phyloP scores from a whole-genome alignment of 1,140 invertebrate species.

The Pseudomyrmex dendroicus region DNA sequence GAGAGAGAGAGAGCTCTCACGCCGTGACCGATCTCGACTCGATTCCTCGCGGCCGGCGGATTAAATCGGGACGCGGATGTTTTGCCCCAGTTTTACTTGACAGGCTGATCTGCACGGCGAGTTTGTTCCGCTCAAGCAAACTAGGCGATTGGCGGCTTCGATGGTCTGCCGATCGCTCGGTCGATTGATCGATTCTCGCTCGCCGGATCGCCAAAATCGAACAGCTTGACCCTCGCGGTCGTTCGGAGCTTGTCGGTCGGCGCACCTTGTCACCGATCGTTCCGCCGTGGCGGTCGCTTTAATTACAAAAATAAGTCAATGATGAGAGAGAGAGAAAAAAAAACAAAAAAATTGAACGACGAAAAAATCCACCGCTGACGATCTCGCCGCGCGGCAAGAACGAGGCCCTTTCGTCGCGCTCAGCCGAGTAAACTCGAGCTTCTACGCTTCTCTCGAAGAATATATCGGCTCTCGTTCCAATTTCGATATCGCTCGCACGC shows the following conservation, averaged over 20 bases:
- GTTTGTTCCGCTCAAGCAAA: constrained; percentile 77
- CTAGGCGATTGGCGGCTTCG: constrained; percentile 72
- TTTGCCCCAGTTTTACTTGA: constrained; percentile 80
- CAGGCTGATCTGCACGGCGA: constrained; percentile 74
- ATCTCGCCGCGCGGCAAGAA: constrained; percentile 35
- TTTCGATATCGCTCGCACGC: constrained; percentile 39
- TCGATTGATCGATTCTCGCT: constrained; percentile 62
- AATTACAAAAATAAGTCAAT: constrained; percentile 52
- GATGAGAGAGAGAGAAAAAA: constrained; percentile 18
- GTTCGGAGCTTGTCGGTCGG: constrained; percentile 57
- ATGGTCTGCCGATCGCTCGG: constrained; percentile 73
- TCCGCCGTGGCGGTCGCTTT: constrained; percentile 34
- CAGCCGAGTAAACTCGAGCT: constrained; percentile 50
- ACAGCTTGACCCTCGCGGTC: constrained; percentile 57
- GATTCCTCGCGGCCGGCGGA: constrained; percentile 69
- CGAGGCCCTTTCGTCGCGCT: constrained; percentile 51
- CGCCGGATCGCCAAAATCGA: constrained; percentile 47
- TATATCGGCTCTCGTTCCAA: constrained; percentile 27
- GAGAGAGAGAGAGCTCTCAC: constrained; percentile 21
- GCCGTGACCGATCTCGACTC: constrained; percentile 75
- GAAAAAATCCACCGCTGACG: constrained; percentile 31
- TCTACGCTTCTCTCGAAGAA: constrained; percentile 35
- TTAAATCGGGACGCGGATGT: constrained; percentile 78
- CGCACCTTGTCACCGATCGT: constrained; percentile 55
- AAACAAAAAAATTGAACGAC: neutral